Percentiles rank a stretch among this genome's conserved stretches.
Evolutionary conservation across 1,140 invertebrate species (phyloP).

Genomic region (Chelonus insularis): DNA sequence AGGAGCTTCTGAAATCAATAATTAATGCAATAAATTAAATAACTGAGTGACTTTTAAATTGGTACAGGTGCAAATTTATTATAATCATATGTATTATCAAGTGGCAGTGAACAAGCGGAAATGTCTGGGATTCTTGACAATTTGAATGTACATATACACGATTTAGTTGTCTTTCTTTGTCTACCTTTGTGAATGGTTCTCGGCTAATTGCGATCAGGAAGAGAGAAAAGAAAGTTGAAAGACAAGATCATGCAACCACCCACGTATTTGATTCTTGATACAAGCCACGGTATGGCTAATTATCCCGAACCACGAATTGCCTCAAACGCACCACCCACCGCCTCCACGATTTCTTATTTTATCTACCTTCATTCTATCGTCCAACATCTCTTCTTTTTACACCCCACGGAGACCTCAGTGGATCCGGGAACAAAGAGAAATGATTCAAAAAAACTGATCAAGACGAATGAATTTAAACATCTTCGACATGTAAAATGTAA

Average conservation of each 20-base stretch:
- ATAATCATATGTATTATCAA: neutral
- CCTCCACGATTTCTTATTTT: constrained; percentile 10
- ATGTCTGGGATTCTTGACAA: neutral
- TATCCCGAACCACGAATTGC: constrained; percentile 28
- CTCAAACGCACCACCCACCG: constrained; percentile 23
- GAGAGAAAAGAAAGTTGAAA: constrained; percentile 5
- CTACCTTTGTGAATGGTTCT: constrained; percentile 12
- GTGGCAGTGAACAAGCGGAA: constrained; percentile 8
- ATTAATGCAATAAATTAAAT: constrained; percentile 1
- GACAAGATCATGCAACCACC: constrained; percentile 20
- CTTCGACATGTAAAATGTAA: neutral
- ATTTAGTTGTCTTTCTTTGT: too few relatives aligned
- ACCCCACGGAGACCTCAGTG: neutral
- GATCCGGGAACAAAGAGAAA: neutral
- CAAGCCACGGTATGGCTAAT: constrained; percentile 27
- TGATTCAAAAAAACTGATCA: too few relatives aligned
- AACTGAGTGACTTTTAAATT: neutral
- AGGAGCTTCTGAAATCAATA: constrained; percentile 48
- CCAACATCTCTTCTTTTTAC: neutral
- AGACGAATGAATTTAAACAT: too few relatives aligned
- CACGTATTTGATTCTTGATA: constrained; percentile 29
- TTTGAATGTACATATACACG: neutral
- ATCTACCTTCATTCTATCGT: neutral
- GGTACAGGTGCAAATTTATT: neutral
- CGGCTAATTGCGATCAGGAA: constrained; percentile 24